Base-by-base conservation (phyloP, 2,113 vertebrate species). In the Chrysochloris asiatica region DNA sequence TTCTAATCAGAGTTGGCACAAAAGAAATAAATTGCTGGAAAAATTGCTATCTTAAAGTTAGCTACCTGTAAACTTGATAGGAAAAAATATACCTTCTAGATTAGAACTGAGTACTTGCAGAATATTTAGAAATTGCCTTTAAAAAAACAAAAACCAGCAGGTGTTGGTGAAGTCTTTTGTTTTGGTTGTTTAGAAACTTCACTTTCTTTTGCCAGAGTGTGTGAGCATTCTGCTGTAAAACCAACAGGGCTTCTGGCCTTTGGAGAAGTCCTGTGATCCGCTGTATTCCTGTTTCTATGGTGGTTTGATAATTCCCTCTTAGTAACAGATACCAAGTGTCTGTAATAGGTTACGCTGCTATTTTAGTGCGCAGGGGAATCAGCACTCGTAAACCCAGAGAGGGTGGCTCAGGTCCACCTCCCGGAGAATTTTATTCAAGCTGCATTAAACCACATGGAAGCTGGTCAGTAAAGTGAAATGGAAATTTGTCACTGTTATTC, bases 291-390 rank as follows among this genome's bases (percentile, higher is more conserved):
- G 45, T 83, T 77, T 94, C 48, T 85, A 81, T 87, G 82, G 82
- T 82, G 61, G 83, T 72, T 84, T 59, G 80, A 81, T 92, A 52
- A 88, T 92, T 93, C 86, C 93, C 54, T 88, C 89, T 92, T 48
- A 72, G 75, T 86, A 86, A 54, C 83, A 90, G 92, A 86, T 91
- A 92, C 88, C 88, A 88, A 85, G 94, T 43, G 50, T 21, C n/a
- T 81, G 69, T 71, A 81, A 78, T 67, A 81, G 90, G 86, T 86
- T 90, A 80, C 59, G 83, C n/a, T 88, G 90, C 79, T 96, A 87
- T 93, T 96, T 92, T 86, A 47, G 63, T 73, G 83, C 69, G 79
- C 43, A 38, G 79, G 69, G 83, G 88, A 73, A 73, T 65, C 80
- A 90, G 72, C 79, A 77, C 50, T 59, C 54, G 69, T 54, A 88